A percentile compares a stretch with the other conserved stretches of the same genome.
phyloP scores from a whole-genome alignment of 2,797 vertebrate species.

The Falco concolor region DNA sequence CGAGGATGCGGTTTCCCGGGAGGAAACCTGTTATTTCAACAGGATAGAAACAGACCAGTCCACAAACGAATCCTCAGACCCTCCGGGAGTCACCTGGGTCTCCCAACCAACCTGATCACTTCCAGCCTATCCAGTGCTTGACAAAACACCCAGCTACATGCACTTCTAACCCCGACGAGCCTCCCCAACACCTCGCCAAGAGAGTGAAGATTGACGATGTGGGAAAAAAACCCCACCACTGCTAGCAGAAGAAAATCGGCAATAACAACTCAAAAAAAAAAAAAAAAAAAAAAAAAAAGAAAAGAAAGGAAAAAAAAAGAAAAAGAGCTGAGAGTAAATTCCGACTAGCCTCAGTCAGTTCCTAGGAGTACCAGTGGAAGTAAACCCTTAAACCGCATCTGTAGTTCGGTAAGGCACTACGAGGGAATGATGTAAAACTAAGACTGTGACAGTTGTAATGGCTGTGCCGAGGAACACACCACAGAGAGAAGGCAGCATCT shows the following conservation, averaged over 20 bases:
- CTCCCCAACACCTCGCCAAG: constrained; percentile 12
- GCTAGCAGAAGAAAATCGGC: constrained; percentile 2
- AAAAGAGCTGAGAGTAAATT: constrained; percentile 61
- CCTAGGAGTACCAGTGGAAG: constrained; percentile 83
- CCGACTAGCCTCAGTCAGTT: constrained; percentile 76
- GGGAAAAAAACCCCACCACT: background rate
- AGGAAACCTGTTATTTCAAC: constrained; percentile 12
- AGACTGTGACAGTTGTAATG: constrained; percentile 78
- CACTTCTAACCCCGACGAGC: background rate
- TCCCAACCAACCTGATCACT: background rate
- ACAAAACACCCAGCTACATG: background rate
- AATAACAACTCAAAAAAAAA: background rate
- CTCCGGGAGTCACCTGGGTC: background rate
- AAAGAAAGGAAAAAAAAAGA: background rate
- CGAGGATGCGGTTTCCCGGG: background rate
- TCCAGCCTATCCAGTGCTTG: constrained; percentile 34
- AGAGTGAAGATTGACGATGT: constrained; percentile 17
- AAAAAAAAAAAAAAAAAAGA: background rate
- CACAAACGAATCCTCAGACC: background rate
- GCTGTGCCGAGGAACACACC: constrained; percentile 77
- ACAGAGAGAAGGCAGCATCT: constrained; percentile 81
- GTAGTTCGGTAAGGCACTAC: constrained; percentile 99
- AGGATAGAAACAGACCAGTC: background rate
- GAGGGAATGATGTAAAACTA: constrained; percentile 89
- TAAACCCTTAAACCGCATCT: constrained; percentile 82